phyloP scores from a whole-genome alignment of 2,888 invertebrate species.

The Gandaritis pyraliata region DNA sequence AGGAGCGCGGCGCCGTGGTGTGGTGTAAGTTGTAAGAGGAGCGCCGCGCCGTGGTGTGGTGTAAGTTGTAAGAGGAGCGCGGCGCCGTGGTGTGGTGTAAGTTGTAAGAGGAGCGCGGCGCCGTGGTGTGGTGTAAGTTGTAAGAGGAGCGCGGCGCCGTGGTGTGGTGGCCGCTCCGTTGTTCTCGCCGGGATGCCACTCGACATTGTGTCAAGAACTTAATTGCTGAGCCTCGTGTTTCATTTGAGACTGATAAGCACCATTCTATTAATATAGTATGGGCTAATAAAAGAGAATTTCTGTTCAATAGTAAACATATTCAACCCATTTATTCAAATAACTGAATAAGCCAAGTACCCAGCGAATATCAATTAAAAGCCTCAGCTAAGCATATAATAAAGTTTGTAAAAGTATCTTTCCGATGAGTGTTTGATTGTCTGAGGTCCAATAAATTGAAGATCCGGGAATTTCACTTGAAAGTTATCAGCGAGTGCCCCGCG shows the following conservation, averaged over 20 bases:
- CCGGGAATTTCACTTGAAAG: slow-evolving; percentile 43
- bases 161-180: not conserved
- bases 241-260: not conserved
- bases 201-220: slow-evolving; percentile 1
- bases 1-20: no score
- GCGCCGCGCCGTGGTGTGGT: no score
- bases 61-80: no score
- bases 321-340: not conserved
- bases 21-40: no score
- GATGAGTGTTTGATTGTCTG: slow-evolving; percentile 23
- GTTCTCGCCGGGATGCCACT: not conserved
- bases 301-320: no score
- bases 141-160: no score
- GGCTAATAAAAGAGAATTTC: no score
- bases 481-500: slow-evolving; percentile 18
- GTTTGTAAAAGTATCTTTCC: slow-evolving; percentile 26
- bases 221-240: no score
- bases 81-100: no score
- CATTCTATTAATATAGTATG: not conserved
- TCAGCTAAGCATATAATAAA: slow-evolving; percentile 21
- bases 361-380: slow-evolving; percentile 19
- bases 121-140: no score
- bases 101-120: no score
- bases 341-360: not conserved
- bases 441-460: slow-evolving; percentile 17